A percentile compares a stretch with the other conserved stretches of the same genome.
These are phyloP conservation scores for Tragelaphus oryx DNA, from an alignment of 2,797 vertebrate species.

Conservation along the genomic window DNA sequence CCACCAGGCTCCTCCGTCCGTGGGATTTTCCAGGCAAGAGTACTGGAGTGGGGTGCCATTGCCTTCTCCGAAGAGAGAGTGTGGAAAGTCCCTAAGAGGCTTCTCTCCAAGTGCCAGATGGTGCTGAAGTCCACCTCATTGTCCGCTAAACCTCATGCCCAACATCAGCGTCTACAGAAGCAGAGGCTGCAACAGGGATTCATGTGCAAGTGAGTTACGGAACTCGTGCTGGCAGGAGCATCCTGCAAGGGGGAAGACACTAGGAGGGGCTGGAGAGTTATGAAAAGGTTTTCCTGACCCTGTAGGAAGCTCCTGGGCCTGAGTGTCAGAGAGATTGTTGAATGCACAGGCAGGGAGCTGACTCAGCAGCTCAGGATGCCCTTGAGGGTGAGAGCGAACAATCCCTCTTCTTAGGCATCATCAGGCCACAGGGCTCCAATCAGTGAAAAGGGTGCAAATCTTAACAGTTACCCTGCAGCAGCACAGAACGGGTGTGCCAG, in stretches of 20 bases:
- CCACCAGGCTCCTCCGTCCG: too few species aligned
- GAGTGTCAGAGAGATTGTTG: background rate
- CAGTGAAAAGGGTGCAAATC: background rate
- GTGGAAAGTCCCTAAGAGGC: background rate
- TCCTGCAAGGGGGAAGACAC: accelerated
- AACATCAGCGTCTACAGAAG: background rate
- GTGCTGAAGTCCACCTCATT: background rate
- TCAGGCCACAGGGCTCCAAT: background rate
- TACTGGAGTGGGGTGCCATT: too few species aligned
- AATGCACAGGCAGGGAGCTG: background rate
- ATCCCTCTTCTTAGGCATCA: background rate
- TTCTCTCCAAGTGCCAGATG: background rate
- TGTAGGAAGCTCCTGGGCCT: background rate
- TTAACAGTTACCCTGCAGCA: background rate
- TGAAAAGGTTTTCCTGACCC: background rate
- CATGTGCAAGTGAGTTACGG: accelerated
- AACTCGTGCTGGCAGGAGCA: too few species aligned
- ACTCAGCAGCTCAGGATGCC: background rate
- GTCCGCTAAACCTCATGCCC: background rate
- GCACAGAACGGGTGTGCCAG: background rate
- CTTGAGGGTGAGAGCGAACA: accelerated
- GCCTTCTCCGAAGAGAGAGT: too few species aligned
- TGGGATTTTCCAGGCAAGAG: too few species aligned
- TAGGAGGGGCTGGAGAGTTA: background rate
- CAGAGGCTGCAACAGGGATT: too few species aligned